Percentiles rank a stretch among this genome's conserved stretches.
Evolutionary conservation across 2,113 vertebrate genomes (phyloP).

Genomic region (Apeltes quadracus): DNA sequence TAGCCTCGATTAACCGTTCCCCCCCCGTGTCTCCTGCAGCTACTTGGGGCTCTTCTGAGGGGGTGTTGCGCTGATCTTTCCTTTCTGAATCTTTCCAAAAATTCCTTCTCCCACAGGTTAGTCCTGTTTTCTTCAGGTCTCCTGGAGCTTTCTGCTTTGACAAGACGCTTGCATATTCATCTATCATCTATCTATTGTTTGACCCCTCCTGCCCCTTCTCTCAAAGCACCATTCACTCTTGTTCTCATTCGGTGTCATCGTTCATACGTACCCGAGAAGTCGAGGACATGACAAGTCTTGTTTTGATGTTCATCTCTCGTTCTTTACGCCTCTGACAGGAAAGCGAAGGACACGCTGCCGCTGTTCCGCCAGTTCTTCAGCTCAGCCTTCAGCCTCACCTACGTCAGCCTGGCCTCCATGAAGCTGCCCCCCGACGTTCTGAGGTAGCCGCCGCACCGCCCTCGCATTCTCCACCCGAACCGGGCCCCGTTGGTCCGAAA

Average conservation of each 20-base stretch:
- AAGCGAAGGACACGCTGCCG: slow-evolving; percentile 83
- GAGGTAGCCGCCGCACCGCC: slow-evolving; percentile 72
- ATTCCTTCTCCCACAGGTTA: slow-evolving; percentile 88
- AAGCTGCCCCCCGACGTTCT: slow-evolving; percentile 86
- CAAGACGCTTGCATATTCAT: slow-evolving; percentile 74
- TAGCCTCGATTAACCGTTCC: slow-evolving; percentile 55
- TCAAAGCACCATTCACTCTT: slow-evolving; percentile 42
- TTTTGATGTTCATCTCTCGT: too few relatives aligned
- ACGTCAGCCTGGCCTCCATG: slow-evolving; percentile 84
- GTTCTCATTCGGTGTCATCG: slow-evolving; percentile 31
- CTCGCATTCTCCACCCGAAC: slow-evolving; percentile 3
- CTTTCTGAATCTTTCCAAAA: slow-evolving; percentile 88
- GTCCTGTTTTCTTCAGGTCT: slow-evolving; percentile 56
- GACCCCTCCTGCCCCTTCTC: slow-evolving; percentile 40
- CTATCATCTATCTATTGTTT: slow-evolving; percentile 65
- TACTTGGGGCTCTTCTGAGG: slow-evolving; percentile 86
- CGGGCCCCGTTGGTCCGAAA: slow-evolving; percentile 32
- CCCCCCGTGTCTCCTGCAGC: slow-evolving; percentile 74
- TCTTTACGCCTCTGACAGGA: slow-evolving; percentile 70
- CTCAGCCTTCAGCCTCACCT: slow-evolving; percentile 85
- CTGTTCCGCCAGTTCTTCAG: slow-evolving; percentile 89
- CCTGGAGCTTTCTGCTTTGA: slow-evolving; percentile 57
- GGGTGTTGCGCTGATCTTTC: slow-evolving; percentile 89
- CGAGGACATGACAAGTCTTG: slow-evolving; percentile 40
- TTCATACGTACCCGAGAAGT: slow-evolving; percentile 43